Base-by-base conservation (phyloP, 2,888 invertebrate genomes). In the Molorchus minor region DNA sequence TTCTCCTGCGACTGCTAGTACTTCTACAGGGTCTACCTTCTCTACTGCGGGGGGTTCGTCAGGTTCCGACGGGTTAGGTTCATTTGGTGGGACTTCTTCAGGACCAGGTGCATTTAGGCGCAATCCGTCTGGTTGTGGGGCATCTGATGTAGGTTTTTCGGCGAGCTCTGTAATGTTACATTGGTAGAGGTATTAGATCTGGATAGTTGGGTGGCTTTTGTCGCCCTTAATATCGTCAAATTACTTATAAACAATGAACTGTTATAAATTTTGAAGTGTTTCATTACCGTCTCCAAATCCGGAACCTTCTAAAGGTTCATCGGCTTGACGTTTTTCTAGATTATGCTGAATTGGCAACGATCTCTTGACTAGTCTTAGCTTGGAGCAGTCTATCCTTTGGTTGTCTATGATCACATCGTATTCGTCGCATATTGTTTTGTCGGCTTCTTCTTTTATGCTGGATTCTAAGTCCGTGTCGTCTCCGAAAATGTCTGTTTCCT, bases 201-300 rank as follows among this genome's bases (percentile, higher is more conserved):
- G 25, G 25, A 5, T 25, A 8, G 25, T 8, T 25, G n/a, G n/a
- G n/a, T n/a, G n/a, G n/a, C n/a, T n/a, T n/a, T n/a, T n/a, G n/a
- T n/a, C n/a, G n/a, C n/a, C n/a, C n/a, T n/a, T n/a, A n/a, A n/a
- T n/a, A n/a, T n/a, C n/a, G n/a, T n/a, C n/a, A n/a, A n/a, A n/a
- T n/a, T n/a, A n/a, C n/a, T n/a, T n/a, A n/a, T n/a, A n/a, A n/a
- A n/a, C n/a, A n/a, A n/a, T n/a, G n/a, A n/a, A n/a, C n/a, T n/a
- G n/a, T n/a, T n/a, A n/a, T n/a, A 30, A 25, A 16, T 3, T 2
- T 36, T 3, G 13, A 12, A 43, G 13, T 4, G 7, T 35, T 46
- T n/a, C 35, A 52, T 63, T 59, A 64, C 60, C 66, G 44, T 58
- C 58, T 54, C 68, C 69, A 5, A 65, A 65, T 33, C 65, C 69